Evolutionary conservation across 2,888 invertebrate species (phyloP).

Genomic region (Parnassius orleans): DNA sequence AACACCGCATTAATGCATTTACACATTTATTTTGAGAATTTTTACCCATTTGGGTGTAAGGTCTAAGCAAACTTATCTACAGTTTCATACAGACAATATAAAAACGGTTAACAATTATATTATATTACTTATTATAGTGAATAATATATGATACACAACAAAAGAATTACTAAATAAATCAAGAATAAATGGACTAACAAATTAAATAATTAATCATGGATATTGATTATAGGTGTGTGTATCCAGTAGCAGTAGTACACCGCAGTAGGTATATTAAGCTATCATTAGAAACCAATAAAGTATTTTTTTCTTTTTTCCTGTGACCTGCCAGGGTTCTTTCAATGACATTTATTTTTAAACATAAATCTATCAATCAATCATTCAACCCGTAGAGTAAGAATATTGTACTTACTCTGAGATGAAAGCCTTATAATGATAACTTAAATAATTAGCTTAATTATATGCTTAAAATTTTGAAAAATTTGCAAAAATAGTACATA

Average conservation of each 20-base stretch:
- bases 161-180: background rate
- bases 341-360: background rate
- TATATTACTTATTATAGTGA: slow-evolving; percentile 19
- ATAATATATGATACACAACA: background rate
- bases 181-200: background rate
- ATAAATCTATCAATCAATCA: background rate
- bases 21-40: slow-evolving; percentile 62
- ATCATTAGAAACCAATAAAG: too few species aligned
- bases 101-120: slow-evolving; percentile 41
- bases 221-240: too few species aligned
- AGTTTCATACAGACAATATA: slow-evolving; percentile 45
- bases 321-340: background rate
- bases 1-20: slow-evolving; percentile 43
- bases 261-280: too few species aligned
- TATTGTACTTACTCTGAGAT: too few species aligned
- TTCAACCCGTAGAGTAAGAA: background rate
- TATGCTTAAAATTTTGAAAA: too few species aligned
- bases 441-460: too few species aligned
- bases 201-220: too few species aligned
- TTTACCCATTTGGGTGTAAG: slow-evolving; percentile 45
- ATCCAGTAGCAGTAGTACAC: too few species aligned
- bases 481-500: too few species aligned
- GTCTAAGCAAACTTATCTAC: slow-evolving; percentile 52
- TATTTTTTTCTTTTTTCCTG: too few species aligned
- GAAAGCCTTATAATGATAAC: too few species aligned